Evolutionary conservation across 2,113 vertebrate genomes (phyloP).

Genomic region (Corythoichthys haematopterus): DNA sequence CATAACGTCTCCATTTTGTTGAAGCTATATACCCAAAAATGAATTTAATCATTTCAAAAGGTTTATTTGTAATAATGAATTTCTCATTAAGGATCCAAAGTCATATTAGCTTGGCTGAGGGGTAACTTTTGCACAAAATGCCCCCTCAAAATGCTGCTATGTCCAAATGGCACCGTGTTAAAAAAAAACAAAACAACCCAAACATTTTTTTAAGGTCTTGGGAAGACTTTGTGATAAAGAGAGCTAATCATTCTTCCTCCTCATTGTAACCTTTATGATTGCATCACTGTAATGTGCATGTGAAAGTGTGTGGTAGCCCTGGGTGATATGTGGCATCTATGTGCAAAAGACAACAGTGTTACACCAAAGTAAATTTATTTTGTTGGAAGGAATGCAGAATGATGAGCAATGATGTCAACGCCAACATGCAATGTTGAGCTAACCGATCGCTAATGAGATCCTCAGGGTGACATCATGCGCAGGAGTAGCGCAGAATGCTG

Average conservation of each 20-base stretch:
- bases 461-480: constrained; percentile 46
- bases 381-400: constrained; percentile 29
- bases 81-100: no score
- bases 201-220: no score
- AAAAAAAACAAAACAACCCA: no score
- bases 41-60: no score
- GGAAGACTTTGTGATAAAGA: no score
- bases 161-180: no score
- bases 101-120: no score
- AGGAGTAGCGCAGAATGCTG: neutral
- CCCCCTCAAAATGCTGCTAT: no score
- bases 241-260: neutral
- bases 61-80: no score
- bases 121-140: no score
- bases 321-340: constrained; percentile 48
- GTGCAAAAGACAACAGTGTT: constrained; percentile 49
- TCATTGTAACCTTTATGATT: neutral
- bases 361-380: constrained; percentile 44
- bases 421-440: constrained; percentile 29
- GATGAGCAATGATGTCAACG: constrained; percentile 50
- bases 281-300: constrained; percentile 18
- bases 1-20: no score
- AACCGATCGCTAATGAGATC: constrained; percentile 23
- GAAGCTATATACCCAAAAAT: no score
- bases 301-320: constrained; percentile 31